Conservation (phyloP, 2,888 invertebrate species). For the Eristalinus sepulchralis region DNA sequence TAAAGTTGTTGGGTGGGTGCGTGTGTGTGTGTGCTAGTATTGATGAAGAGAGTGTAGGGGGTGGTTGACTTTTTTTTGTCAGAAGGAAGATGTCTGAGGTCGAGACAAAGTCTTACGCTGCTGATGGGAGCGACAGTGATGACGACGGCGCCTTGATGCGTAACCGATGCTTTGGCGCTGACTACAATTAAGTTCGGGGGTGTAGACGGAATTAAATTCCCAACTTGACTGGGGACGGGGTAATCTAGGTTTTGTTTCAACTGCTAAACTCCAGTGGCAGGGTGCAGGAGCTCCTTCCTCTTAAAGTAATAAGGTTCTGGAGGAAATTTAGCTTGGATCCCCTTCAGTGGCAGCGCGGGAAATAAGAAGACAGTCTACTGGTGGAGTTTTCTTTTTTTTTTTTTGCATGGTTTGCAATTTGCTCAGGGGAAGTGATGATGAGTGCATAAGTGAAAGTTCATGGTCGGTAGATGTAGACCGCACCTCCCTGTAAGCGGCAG, state of each 20-base stretch:
- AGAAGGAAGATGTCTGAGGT: too few species aligned
- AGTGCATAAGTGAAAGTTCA: too few species aligned
- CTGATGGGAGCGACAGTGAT: background rate
- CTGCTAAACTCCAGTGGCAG: background rate
- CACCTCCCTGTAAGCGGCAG: too few species aligned
- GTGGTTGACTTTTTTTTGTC: too few species aligned
- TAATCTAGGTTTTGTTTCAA: conserved; percentile 1
- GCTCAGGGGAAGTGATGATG: too few species aligned
- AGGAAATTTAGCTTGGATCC: background rate
- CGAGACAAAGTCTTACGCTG: background rate
- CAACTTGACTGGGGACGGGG: background rate
- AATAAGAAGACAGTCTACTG: too few species aligned
- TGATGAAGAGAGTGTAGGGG: background rate
- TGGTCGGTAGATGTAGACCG: too few species aligned
- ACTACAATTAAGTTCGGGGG: too few species aligned
- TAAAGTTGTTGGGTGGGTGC: conserved; percentile 54
- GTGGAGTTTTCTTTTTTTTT: too few species aligned
- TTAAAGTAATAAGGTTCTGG: background rate
- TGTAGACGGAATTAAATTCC: background rate
- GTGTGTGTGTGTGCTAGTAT: conserved; percentile 1
- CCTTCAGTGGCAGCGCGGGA: too few species aligned
- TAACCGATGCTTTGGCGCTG: background rate
- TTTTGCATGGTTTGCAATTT: too few species aligned
- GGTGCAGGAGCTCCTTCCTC: background rate
- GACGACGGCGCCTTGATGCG: background rate